phyloP scores from a whole-genome alignment of 2,797 vertebrate genomes.

The Artibeus jamaicensis region DNA sequence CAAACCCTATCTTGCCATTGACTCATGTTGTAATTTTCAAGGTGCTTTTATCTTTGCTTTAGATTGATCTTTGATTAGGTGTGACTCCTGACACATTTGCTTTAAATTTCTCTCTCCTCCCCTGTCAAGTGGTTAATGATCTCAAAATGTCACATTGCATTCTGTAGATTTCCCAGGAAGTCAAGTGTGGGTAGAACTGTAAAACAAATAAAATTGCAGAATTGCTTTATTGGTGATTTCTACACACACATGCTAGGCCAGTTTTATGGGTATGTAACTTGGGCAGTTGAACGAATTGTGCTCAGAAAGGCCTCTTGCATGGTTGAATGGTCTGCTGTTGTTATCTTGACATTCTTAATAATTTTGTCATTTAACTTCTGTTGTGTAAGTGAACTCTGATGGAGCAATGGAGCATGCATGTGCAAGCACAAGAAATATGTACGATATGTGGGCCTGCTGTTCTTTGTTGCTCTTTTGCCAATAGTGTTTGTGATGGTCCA shows the following conservation, averaged over 20 bases:
- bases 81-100: conserved; percentile 70
- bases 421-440: not conserved
- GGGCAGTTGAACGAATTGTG: rapidly evolving
- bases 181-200: conserved; percentile 39
- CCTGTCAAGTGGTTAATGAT: conserved; percentile 72
- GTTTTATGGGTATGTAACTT: not conserved
- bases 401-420: not conserved
- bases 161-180: conserved; percentile 68
- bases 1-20: conserved; percentile 36
- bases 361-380: conserved; percentile 37
- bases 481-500: not conserved
- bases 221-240: not conserved
- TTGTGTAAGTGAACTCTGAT: not conserved
- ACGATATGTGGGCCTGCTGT: not conserved
- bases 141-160: conserved; percentile 64
- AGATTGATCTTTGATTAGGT: conserved; percentile 65
- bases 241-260: not conserved
- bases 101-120: conserved; percentile 73
- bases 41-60: conserved; percentile 64
- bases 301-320: not conserved
- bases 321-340: not conserved
- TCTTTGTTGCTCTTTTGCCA: not conserved
- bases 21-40: conserved; percentile 60
- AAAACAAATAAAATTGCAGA: conserved; percentile 41
- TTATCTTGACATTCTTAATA: not conserved